phyloP scores from a whole-genome alignment of 2,113 vertebrate genomes.

The pig (Sus scrofa) region DNA sequence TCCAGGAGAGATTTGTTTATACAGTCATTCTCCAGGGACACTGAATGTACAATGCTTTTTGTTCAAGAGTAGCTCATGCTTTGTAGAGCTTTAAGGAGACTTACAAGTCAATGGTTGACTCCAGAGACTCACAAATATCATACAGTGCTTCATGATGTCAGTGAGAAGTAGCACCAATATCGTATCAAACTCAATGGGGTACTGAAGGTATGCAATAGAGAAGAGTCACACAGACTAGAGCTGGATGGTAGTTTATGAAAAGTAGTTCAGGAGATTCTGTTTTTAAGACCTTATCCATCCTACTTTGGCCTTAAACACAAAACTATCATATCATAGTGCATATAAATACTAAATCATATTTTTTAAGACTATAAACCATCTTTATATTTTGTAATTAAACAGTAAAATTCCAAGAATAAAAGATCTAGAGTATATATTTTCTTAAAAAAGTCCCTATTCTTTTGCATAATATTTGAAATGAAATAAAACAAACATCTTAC shows the following conservation, averaged over 20 bases:
- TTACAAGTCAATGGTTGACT: neutral
- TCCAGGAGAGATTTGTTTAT: conserved; percentile 43
- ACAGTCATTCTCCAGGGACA: conserved; percentile 45
- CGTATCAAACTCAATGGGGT: neutral
- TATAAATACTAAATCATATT: neutral
- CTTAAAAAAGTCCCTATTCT: neutral
- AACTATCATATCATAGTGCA: too few species aligned
- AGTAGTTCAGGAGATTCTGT: neutral
- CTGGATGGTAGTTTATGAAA: neutral
- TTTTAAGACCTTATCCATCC: neutral
- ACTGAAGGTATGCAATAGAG: neutral
- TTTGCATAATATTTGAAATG: neutral
- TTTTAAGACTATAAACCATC: neutral
- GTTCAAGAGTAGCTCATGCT: conserved; percentile 24
- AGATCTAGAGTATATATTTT: neutral
- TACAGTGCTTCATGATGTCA: neutral
- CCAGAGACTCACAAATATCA: conserved; percentile 17
- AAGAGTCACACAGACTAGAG: neutral
- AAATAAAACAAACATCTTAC: neutral
- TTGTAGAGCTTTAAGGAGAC: conserved; percentile 29
- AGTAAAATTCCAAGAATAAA: neutral
- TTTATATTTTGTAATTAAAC: conserved; percentile 15
- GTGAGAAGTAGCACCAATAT: neutral
- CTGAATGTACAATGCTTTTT: neutral
- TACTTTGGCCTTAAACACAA: neutral